These are phyloP conservation scores for Bombylius discolor DNA, from an alignment of 2,888 invertebrate species.

Conservation along the genomic window DNA sequence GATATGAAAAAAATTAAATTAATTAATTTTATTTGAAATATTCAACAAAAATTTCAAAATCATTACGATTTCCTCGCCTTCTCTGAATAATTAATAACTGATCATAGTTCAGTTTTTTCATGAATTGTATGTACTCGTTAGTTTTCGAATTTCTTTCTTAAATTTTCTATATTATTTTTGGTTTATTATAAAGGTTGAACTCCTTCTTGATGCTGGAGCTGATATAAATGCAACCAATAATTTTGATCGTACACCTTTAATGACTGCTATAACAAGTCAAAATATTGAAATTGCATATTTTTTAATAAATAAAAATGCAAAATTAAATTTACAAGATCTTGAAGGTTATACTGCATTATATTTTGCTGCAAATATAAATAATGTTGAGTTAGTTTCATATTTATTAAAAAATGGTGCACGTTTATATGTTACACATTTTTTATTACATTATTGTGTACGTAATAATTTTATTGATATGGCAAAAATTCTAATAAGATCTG, in stretches of 20 bases:
- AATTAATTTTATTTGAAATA: too few species aligned
- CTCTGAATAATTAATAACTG: too few species aligned
- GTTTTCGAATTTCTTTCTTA: too few species aligned
- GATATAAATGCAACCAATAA: slow-evolving; percentile 47
- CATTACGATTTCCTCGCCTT: too few species aligned
- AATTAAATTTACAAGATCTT: slow-evolving; percentile 55
- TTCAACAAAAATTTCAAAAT: too few species aligned
- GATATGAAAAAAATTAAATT: not conserved
- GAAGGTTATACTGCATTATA: slow-evolving; percentile 38
- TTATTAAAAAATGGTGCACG: slow-evolving; percentile 53
- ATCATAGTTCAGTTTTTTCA: too few species aligned
- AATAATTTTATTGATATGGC: slow-evolving; percentile 42
- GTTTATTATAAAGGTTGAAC: slow-evolving; percentile 35
- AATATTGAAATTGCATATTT: slow-evolving; percentile 38
- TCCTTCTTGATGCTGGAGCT: slow-evolving; percentile 42
- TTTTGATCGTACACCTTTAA: slow-evolving; percentile 44
- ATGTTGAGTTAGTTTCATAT: slow-evolving; percentile 22
- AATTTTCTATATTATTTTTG: too few species aligned
- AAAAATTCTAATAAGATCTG: slow-evolving; percentile 23
- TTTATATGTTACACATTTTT: slow-evolving; percentile 53
- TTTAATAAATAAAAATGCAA: slow-evolving; percentile 45
- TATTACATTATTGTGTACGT: slow-evolving; percentile 54
- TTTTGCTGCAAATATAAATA: slow-evolving; percentile 25
- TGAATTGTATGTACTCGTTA: too few species aligned
- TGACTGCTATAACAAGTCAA: slow-evolving; percentile 26